Percentiles rank a stretch among this genome's conserved stretches.
Conservation (phyloP, 2,888 invertebrate species). For the Teleogryllus oceanicus region DNA sequence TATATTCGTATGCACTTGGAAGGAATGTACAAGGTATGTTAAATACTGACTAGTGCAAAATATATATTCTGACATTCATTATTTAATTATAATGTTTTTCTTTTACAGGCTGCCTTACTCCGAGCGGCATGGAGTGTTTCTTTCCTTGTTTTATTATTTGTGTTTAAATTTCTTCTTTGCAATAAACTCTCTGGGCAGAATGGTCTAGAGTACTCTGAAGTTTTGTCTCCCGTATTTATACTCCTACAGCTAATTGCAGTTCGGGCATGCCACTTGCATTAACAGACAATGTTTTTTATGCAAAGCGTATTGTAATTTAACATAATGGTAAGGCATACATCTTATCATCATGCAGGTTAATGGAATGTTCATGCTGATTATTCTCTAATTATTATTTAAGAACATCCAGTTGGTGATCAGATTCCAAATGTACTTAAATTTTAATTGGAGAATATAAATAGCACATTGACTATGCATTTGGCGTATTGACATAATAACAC, state of each 20-base stretch:
- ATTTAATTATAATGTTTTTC: background rate
- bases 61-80: too few species aligned
- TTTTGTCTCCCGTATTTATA: conserved; percentile 88
- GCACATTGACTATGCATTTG: too few species aligned
- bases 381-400: too few species aligned
- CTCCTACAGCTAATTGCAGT: conserved; percentile 85
- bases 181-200: conserved; percentile 65
- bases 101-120: conserved; percentile 56
- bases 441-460: too few species aligned
- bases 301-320: too few species aligned
- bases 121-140: conserved; percentile 80
- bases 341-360: too few species aligned
- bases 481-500: too few species aligned
- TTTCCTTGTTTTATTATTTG: conserved; percentile 77
- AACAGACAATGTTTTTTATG: conserved; percentile 36
- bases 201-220: conserved; percentile 80
- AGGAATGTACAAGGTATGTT: conserved; percentile 63
- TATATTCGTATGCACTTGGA: conserved; percentile 88
- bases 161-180: conserved; percentile 88
- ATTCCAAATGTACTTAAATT: too few species aligned
- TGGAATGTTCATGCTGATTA: too few species aligned
- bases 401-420: too few species aligned
- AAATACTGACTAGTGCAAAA: background rate
- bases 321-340: too few species aligned
- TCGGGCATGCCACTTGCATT: conserved; percentile 84